A percentile compares a stretch with the other conserved stretches of the same genome.
These are phyloP conservation scores for Hippocampus zosterae DNA, from an alignment of 2,113 vertebrate species.

Conservation along the genomic window DNA sequence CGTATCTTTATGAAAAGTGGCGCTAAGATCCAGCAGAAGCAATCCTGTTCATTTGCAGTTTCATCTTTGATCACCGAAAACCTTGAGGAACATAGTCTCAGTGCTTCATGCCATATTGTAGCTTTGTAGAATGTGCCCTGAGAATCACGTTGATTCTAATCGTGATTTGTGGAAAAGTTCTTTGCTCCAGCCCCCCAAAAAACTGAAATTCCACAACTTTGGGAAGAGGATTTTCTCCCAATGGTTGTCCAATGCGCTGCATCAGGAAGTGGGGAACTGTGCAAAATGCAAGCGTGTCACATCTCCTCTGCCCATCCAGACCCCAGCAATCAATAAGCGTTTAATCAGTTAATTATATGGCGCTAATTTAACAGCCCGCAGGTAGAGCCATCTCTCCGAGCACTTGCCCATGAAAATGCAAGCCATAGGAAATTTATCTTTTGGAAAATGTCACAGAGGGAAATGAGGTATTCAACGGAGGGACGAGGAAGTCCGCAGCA, in stretches of 20 bases:
- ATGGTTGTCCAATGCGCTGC: constrained; percentile 12
- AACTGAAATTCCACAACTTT: neutral
- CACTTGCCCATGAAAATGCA: constrained; percentile 62
- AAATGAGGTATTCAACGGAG: constrained; percentile 64
- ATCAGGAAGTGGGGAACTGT: constrained; percentile 32
- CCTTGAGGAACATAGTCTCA: too few relatives aligned
- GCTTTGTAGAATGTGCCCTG: neutral
- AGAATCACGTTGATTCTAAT: neutral
- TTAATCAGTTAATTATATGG: constrained; percentile 76
- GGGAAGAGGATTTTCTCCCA: neutral
- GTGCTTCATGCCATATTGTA: neutral
- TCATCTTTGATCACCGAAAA: too few relatives aligned
- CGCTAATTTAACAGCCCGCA: constrained; percentile 71
- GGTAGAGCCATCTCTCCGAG: constrained; percentile 59
- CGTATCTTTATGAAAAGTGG: too few relatives aligned
- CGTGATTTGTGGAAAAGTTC: constrained; percentile 18
- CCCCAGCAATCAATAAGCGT: constrained; percentile 73
- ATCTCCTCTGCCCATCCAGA: constrained; percentile 57
- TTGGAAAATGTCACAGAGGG: constrained; percentile 68
- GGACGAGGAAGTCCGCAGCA: constrained; percentile 55
- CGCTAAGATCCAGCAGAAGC: too few relatives aligned
- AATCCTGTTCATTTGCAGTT: too few relatives aligned
- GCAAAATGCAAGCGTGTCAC: constrained; percentile 55
- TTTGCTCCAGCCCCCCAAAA: constrained; percentile 9
- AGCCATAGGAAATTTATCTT: constrained; percentile 69